These are phyloP conservation scores for Chamaetylas fuelleborni DNA, from an alignment of 2,113 vertebrate genomes.

Conservation along the genomic window DNA sequence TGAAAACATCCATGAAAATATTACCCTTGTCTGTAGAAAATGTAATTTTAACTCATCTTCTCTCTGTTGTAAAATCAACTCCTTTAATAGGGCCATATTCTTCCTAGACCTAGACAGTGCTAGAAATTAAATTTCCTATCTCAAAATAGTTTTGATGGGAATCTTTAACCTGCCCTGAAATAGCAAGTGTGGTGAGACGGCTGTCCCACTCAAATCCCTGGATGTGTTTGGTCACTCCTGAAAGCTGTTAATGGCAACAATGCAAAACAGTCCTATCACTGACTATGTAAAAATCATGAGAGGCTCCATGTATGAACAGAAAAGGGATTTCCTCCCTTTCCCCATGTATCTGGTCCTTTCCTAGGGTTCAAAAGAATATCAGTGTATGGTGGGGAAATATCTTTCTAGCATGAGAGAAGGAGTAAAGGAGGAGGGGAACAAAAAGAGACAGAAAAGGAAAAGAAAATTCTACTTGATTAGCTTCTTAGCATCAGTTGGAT, in stretches of 20 bases:
- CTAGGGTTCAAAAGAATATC: conserved; percentile 13
- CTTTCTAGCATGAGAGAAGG: background rate
- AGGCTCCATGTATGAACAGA: background rate
- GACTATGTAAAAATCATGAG: background rate
- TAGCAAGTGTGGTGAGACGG: background rate
- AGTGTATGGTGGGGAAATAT: background rate
- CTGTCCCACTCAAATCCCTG: background rate
- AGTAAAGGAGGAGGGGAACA: background rate
- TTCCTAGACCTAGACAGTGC: background rate
- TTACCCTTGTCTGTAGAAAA: background rate
- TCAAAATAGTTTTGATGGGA: background rate
- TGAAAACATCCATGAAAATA: background rate
- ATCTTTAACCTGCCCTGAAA: background rate
- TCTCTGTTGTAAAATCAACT: background rate
- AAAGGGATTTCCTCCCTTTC: background rate
- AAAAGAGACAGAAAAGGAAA: conserved; percentile 24
- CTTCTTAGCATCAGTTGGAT: conserved; percentile 67
- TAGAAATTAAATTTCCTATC: background rate
- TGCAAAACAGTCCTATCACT: background rate
- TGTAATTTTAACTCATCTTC: background rate
- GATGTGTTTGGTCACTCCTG: background rate
- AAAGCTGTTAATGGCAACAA: background rate
- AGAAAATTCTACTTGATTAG: conserved; percentile 71
- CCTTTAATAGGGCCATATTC: background rate
- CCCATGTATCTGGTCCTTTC: background rate